Evolutionary conservation across 1,140 invertebrate species (phyloP), one percentile per base, ranked within the genome.

Genomic region (Propsilocerus akamusi): DNA sequence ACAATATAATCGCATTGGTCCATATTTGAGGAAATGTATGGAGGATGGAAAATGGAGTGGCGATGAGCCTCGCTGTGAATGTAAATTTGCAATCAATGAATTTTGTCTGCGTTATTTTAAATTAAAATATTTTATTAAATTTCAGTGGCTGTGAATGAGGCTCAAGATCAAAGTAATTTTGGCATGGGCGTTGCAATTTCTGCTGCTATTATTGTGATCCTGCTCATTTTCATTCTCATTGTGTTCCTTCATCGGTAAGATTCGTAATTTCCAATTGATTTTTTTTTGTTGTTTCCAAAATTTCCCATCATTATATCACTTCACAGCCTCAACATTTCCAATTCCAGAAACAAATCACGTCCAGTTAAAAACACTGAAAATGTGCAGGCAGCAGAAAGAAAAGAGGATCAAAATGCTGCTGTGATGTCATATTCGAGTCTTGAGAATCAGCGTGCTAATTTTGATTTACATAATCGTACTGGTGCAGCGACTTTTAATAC

Each of bases 311-410:
- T 17, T 14, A 41, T 20, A 17, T 37, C 6, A 41, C 34, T 41
- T 41, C 34, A 20, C 34, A 41, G 34, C 34, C 14, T 17, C 14
- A n/a, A 17, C 10, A 41, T 41, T 5, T 3, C 12, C 24, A 48
- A 48, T 63, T 66, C 14, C 55, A 83, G 80, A 34, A 77, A 84
- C 49, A 86, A 85, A 72, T 81, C 83, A 48, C 78, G 81, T 17
- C 83, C 85, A 1, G 83, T 88, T 0, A 90, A 88, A 61, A 88
- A 88, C 58, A 86, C 85, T 0, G 85, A 88, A 61, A 88, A 88
- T 56, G 76, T 90, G 8, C 81, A 87, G 68, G 83, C 81, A 1
- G 83, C 83, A 2, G 81, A 86, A 56, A 70, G 81, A 23, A 88
- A 88, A 61, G 84, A 88, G 65, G 82, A 87, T 56, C 77, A 84